Conservation (phyloP, 2,113 vertebrate genomes). For the Triplophysa siluroides region DNA sequence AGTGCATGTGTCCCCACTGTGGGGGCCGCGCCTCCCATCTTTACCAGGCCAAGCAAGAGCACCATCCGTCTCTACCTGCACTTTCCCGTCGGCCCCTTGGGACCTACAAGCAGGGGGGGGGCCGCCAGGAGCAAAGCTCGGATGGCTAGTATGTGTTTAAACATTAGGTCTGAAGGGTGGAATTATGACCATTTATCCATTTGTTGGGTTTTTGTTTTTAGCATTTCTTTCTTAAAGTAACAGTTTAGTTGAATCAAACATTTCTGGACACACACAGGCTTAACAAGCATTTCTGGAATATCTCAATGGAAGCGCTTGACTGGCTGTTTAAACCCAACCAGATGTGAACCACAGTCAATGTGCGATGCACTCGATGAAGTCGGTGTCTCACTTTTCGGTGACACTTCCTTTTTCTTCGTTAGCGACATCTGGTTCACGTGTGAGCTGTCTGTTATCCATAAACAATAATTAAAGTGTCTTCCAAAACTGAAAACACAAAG, state of each 20-base stretch:
- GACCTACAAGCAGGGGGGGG: constrained; percentile 32
- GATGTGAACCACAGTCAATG: not conserved
- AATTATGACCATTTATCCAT: not conserved
- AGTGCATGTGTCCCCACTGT: constrained; percentile 70
- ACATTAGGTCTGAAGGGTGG: not conserved
- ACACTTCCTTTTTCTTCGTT: not conserved
- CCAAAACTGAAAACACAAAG: not conserved
- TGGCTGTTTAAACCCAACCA: not conserved
- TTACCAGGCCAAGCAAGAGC: constrained; percentile 76
- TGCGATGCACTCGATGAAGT: constrained; percentile 1
- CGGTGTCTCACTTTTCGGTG: not conserved
- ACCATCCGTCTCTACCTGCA: constrained; percentile 60
- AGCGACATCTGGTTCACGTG: not conserved
- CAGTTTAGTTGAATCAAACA: not conserved
- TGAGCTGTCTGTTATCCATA: not conserved
- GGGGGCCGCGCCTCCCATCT: constrained; percentile 69
- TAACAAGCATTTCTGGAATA: not conserved
- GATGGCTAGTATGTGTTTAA: constrained; percentile 17
- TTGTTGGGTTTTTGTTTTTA: no score
- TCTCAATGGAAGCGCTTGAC: not conserved
- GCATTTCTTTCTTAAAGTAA: no score
- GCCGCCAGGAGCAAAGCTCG: constrained; percentile 26
- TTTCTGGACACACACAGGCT: not conserved
- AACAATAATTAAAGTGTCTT: not conserved
- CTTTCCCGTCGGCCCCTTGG: constrained; percentile 41